Percentiles rank a stretch among this genome's conserved stretches.
These are phyloP conservation scores for Paradisaea rubra DNA, from an alignment of 2,113 vertebrate species.

Conservation along the genomic window DNA sequence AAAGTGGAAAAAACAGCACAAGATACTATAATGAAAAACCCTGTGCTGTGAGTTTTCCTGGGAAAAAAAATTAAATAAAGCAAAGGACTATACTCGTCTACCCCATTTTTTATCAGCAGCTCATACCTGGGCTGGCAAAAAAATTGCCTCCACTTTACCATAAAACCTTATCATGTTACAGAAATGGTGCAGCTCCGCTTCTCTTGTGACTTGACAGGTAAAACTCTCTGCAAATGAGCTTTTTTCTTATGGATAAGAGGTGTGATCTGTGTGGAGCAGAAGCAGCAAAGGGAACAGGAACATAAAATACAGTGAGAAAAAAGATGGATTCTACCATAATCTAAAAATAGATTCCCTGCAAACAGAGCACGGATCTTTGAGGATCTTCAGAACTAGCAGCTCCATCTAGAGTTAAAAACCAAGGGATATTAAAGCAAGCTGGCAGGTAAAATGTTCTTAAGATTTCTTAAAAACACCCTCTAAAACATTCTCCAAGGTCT, in stretches of 20 bases:
- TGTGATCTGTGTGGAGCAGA: not conserved
- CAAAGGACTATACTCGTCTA: not conserved
- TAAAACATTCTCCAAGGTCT: not conserved
- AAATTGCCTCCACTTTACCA: not conserved
- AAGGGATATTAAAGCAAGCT: not conserved
- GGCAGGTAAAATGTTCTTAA: not conserved
- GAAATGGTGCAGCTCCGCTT: not conserved
- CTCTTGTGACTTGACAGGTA: not conserved
- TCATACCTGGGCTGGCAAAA: not conserved
- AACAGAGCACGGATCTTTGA: not conserved
- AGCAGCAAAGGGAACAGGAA: not conserved
- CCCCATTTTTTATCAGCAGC: not conserved
- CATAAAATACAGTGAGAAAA: not conserved
- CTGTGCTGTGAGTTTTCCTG: not conserved
- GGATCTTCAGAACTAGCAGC: conserved; percentile 49
- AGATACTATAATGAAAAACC: not conserved
- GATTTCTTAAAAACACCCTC: not conserved
- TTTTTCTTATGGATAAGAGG: not conserved
- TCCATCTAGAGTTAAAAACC: conserved; percentile 66
- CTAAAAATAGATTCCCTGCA: conserved; percentile 14
- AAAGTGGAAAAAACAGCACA: not conserved
- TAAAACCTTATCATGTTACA: not conserved
- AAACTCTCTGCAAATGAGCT: not conserved
- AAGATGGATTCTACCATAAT: not conserved
- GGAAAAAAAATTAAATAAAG: not conserved